phyloP scores from a whole-genome alignment of 2,888 invertebrate species.

The Patella caerulea region DNA sequence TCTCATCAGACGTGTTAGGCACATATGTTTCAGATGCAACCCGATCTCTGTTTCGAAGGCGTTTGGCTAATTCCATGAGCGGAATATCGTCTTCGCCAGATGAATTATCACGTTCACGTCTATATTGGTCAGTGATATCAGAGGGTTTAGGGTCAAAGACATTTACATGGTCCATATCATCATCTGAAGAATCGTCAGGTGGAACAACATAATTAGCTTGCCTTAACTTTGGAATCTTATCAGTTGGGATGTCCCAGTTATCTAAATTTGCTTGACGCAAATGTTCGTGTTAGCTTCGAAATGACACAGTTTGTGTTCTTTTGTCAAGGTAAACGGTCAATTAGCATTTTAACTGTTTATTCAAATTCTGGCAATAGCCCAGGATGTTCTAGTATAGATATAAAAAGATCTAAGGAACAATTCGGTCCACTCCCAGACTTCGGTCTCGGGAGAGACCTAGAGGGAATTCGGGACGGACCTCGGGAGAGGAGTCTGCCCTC shows the following conservation, averaged over 20 bases:
- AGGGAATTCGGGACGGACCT: no score
- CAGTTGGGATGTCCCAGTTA: slow-evolving; percentile 25
- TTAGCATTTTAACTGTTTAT: no score
- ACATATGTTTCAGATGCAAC: background rate
- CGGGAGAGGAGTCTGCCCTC: no score
- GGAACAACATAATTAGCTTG: slow-evolving; percentile 25
- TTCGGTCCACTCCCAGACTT: no score
- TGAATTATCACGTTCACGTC: background rate
- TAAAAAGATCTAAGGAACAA: no score
- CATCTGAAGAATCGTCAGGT: background rate
- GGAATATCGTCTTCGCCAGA: slow-evolving; percentile 17
- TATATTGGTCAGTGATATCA: background rate
- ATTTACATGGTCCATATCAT: background rate
- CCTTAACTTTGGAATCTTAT: slow-evolving; percentile 11
- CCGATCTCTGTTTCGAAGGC: background rate
- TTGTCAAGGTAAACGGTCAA: no score
- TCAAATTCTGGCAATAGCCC: no score
- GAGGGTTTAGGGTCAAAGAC: background rate
- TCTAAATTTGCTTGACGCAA: background rate
- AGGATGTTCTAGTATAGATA: no score
- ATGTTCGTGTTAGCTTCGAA: no score
- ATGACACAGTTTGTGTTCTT: no score
- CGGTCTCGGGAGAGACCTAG: no score
- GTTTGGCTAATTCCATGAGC: slow-evolving; percentile 8
- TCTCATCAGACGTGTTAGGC: background rate